Evolutionary conservation across 1,140 invertebrate species (phyloP), one percentile per base, ranked within the genome.

Genomic region (Sitodiplosis mosellana): DNA sequence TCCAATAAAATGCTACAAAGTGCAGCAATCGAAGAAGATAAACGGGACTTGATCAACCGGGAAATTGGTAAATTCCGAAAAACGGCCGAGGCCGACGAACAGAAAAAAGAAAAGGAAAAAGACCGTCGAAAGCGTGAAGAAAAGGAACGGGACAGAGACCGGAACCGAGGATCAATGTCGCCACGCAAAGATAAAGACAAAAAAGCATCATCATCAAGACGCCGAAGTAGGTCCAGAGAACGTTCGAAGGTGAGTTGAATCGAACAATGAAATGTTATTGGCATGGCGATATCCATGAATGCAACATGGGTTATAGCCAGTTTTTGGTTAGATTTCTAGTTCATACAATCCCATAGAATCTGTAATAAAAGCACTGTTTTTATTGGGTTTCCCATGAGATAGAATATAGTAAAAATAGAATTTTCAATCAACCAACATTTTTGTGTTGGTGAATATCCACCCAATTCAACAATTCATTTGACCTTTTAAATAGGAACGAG

Each of bases 51-150:
- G 51, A 96, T 98, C 53, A 91, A 89, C 55, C 75, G 81, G 54
- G 93, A 97, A 74, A 97, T 97, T 67, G 87, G 87, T 53, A 93
- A 91, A 68, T 97, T 97, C 69, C 76, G 93, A 48, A 91, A 95
- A 73, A 86, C 88, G 50, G 59, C 63, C 15, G 59, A 65, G 17
- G 61, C 55, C 42, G 61, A 64, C 57, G 61, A 64, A 49, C 55
- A 60, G 51, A 55, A 60, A 46, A 61, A 67, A 44, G 61, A 74
- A 51, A 67, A 73, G 52, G 70, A 74, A 47, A 68, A 73, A 56
- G 69, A 73, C 22, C 66, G 66, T 56, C 67, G 68, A 55, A 72
- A 76, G 58, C 70, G 73, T 49, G 65, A 69, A 53, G 64, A 64
- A 1, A 61, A 62, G 5, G 68, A 69, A 47, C 59, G 66, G 0